Evolutionary conservation across 2,888 invertebrate genomes (phyloP).

Genomic region (Stratiomys singularior): DNA sequence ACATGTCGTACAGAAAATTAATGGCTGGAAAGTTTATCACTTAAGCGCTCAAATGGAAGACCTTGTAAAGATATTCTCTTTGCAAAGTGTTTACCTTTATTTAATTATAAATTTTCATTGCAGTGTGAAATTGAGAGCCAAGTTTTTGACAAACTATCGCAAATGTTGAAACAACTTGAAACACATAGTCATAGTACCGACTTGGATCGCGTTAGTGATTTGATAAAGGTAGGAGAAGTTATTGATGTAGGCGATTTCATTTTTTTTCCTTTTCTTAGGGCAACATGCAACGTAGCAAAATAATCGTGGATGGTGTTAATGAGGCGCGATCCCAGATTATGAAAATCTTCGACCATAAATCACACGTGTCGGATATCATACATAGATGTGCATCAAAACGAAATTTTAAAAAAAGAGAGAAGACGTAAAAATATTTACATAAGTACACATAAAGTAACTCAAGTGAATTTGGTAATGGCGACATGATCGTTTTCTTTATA

Average conservation of each 20-base stretch:
- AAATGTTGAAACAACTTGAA: constrained; percentile 65
- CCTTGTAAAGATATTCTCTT: constrained; percentile 69
- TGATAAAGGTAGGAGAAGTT: constrained; percentile 69
- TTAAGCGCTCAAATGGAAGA: constrained; percentile 93
- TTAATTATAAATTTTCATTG: constrained; percentile 7
- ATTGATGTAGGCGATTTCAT: too few species aligned
- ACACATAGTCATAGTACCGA: constrained; percentile 66
- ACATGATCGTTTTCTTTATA: too few species aligned
- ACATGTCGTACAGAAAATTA: constrained; percentile 85
- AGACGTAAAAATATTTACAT: constrained; percentile 60
- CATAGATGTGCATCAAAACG: constrained; percentile 91
- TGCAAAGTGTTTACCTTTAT: background rate
- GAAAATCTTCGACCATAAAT: constrained; percentile 91
- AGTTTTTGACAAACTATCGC: constrained; percentile 63
- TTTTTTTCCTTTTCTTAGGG: constrained; percentile 70
- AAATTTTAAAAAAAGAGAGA: constrained; percentile 91
- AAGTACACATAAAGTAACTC: too few species aligned
- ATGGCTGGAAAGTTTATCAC: constrained; percentile 96
- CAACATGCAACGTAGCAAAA: constrained; percentile 92
- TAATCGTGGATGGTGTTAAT: constrained; percentile 89
- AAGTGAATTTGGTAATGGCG: too few species aligned
- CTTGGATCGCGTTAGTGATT: constrained; percentile 69
- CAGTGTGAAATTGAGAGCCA: constrained; percentile 69
- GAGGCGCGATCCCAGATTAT: constrained; percentile 90
- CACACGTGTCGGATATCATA: constrained; percentile 88